Conservation (phyloP, 2,797 vertebrate species). For the Eleutherodactylus coqui region DNA sequence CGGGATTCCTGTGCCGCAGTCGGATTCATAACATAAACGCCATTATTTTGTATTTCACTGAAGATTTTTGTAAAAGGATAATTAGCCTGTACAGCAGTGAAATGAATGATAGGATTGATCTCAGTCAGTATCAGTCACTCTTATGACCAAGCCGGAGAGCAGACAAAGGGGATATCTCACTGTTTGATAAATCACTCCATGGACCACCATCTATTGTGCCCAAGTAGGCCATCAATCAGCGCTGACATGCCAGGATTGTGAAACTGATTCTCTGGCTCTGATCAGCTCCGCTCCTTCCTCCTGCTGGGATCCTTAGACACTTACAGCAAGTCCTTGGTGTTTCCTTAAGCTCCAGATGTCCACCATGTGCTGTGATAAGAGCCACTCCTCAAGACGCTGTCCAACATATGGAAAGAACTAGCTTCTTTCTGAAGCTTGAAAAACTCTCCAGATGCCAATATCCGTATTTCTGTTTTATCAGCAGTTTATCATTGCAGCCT, state of each 20-base stretch:
- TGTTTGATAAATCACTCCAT: slow-evolving; percentile 56
- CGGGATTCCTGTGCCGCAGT: neutral
- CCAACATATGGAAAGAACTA: slow-evolving; percentile 65
- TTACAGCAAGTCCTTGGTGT: slow-evolving; percentile 39
- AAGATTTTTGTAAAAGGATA: slow-evolving; percentile 36
- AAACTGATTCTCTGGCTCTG: slow-evolving; percentile 40
- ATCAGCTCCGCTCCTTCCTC: slow-evolving; percentile 29
- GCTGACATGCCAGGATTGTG: slow-evolving; percentile 40
- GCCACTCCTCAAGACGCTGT: slow-evolving; percentile 59
- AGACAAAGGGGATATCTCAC: slow-evolving; percentile 49
- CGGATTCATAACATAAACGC: slow-evolving; percentile 32
- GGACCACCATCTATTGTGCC: slow-evolving; percentile 54
- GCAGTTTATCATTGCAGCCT: slow-evolving; percentile 33
- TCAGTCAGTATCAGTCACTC: slow-evolving; percentile 48
- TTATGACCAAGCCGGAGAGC: slow-evolving; percentile 27
- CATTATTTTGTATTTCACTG: neutral
- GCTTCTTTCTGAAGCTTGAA: slow-evolving; percentile 23
- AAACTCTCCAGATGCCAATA: slow-evolving; percentile 47
- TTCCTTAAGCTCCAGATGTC: slow-evolving; percentile 70
- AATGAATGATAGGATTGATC: slow-evolving; percentile 43
- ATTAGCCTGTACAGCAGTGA: slow-evolving; percentile 41
- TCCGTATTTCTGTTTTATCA: slow-evolving; percentile 36
- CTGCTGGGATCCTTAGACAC: slow-evolving; percentile 24
- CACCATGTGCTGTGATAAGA: slow-evolving; percentile 64
- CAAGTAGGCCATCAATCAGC: slow-evolving; percentile 55